Conservation (phyloP, 2,888 invertebrate genomes). For the Entomobrya proxima region DNA sequence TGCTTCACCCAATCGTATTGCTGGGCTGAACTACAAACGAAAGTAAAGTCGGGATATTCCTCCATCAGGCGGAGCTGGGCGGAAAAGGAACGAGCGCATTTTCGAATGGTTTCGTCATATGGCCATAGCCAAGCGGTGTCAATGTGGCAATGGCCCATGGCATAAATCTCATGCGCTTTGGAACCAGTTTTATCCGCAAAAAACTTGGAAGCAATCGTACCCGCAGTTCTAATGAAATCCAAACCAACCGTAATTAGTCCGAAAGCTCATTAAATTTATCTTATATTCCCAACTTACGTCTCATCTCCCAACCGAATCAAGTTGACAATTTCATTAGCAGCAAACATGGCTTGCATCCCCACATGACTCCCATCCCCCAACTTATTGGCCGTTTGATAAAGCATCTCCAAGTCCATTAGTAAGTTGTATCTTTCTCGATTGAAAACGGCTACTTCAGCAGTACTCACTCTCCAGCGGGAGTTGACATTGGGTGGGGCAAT, state of each 20-base stretch:
- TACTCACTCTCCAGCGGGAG: slow-evolving; percentile 76
- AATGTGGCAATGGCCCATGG: slow-evolving; percentile 79
- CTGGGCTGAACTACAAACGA: slow-evolving; percentile 79
- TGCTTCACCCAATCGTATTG: slow-evolving; percentile 79
- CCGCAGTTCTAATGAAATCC: slow-evolving; percentile 76
- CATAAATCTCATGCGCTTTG: slow-evolving; percentile 78
- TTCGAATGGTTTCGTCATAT: slow-evolving; percentile 79
- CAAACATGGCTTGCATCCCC: slow-evolving; percentile 78
- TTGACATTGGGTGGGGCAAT: slow-evolving; percentile 77
- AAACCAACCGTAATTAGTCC: no score
- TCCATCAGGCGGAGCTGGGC: slow-evolving; percentile 78
- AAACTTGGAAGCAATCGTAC: slow-evolving; percentile 74
- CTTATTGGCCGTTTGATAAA: slow-evolving; percentile 78
- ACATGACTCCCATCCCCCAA: slow-evolving; percentile 76
- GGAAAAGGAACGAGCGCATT: slow-evolving; percentile 79
- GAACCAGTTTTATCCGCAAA: slow-evolving; percentile 78
- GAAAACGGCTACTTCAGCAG: slow-evolving; percentile 78
- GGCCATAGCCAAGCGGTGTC: slow-evolving; percentile 80
- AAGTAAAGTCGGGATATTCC: slow-evolving; percentile 78
- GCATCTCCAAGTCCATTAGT: slow-evolving; percentile 77
- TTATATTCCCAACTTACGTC: slow-evolving; percentile 31
- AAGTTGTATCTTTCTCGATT: slow-evolving; percentile 77
- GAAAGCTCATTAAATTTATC: no score
- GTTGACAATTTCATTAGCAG: slow-evolving; percentile 79
- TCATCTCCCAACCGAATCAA: slow-evolving; percentile 74